A percentile compares a stretch with the other conserved stretches of the same genome.
These are phyloP conservation scores for Strongylocentrotus purpuratus DNA, from an alignment of 35 echinoderm and acorn worm genomes.

Conservation along the genomic window DNA sequence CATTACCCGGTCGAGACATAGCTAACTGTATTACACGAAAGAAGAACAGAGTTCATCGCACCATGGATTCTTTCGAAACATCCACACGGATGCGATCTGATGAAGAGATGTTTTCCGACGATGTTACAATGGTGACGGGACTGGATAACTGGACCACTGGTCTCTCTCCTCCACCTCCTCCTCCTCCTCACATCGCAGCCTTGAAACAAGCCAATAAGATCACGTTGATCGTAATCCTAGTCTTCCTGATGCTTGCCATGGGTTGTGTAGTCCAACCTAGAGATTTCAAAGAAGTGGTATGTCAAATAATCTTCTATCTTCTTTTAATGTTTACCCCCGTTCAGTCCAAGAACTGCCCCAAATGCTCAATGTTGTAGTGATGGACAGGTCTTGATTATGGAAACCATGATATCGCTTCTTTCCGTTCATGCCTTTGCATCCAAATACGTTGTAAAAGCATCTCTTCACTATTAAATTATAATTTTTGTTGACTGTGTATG, in stretches of 20 bases:
- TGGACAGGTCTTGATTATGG: neutral
- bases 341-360: neutral
- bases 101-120: neutral
- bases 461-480: neutral
- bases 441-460: neutral
- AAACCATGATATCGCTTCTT: neutral
- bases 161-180: neutral
- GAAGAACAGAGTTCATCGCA: neutral
- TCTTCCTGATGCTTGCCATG: neutral
- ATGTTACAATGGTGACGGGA: neutral
- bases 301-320: neutral
- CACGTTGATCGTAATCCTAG: neutral
- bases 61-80: neutral
- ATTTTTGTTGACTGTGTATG: neutral
- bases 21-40: no score
- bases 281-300: slow-evolving; percentile 20
- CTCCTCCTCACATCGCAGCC: neutral
- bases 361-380: neutral
- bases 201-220: slow-evolving; percentile 13
- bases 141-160: neutral
- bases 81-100: neutral
- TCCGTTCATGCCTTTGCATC: neutral
- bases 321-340: neutral
- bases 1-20: no score
- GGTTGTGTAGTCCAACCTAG: neutral